These are phyloP conservation scores for Archivesica marissinica DNA, from an alignment of 1,140 invertebrate genomes.

Conservation along the genomic window DNA sequence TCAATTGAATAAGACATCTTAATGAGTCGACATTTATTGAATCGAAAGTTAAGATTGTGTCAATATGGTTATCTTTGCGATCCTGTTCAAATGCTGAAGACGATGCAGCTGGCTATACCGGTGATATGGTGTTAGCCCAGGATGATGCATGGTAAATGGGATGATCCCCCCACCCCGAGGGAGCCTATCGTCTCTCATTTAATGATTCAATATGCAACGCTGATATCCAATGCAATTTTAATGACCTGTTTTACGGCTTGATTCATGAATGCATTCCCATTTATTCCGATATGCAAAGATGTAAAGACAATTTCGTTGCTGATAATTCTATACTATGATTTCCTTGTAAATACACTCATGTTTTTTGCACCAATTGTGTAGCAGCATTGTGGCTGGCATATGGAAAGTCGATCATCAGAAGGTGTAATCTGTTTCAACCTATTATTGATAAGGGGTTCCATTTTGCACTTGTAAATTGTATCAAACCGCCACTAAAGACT, in stretches of 20 bases:
- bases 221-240: neutral
- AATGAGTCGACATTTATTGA: conserved; percentile 17
- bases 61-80: neutral
- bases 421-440: neutral
- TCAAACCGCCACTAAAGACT: conserved; percentile 8
- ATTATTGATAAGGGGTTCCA: neutral
- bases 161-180: neutral
- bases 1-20: neutral
- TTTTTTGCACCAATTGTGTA: neutral
- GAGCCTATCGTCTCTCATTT: neutral
- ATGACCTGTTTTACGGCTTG: neutral
- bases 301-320: neutral
- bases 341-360: neutral
- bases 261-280: neutral
- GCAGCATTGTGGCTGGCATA: neutral
- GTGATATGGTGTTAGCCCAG: neutral
- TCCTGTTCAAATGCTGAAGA: neutral
- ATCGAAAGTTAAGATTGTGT: conserved; percentile 9
- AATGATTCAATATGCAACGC: neutral
- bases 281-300: neutral
- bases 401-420: neutral
- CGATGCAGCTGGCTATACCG: neutral
- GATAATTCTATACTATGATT: neutral
- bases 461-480: conserved; percentile 10
- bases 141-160: neutral